These are phyloP conservation scores for Xanthia togata DNA, from an alignment of 2,888 invertebrate genomes.

Conservation along the genomic window DNA sequence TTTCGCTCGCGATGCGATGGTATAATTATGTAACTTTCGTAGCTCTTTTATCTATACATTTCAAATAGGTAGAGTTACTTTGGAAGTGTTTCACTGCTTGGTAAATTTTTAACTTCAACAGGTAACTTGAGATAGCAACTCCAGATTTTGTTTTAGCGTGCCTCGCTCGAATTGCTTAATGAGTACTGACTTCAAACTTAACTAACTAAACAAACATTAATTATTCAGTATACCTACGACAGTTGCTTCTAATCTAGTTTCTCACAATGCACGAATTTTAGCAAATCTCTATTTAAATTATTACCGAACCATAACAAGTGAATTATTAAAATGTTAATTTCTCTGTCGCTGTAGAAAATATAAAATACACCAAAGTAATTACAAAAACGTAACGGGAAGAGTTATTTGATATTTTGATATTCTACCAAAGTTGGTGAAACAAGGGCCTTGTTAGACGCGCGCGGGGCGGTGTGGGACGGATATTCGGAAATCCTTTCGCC, in stretches of 20 bases:
- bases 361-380: slow-evolving; percentile 64
- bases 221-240: slow-evolving; percentile 30
- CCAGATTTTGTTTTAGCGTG: slow-evolving; percentile 35
- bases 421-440: slow-evolving; percentile 70
- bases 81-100: slow-evolving; percentile 17
- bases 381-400: slow-evolving; percentile 60
- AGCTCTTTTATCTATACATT: slow-evolving; percentile 22
- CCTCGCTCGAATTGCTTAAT: slow-evolving; percentile 27
- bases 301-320: slow-evolving; percentile 54
- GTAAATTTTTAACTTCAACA: slow-evolving; percentile 34
- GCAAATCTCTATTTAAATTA: slow-evolving; percentile 47
- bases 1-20: slow-evolving; percentile 19
- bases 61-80: slow-evolving; percentile 32
- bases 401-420: slow-evolving; percentile 71
- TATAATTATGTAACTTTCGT: slow-evolving; percentile 49
- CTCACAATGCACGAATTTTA: slow-evolving; percentile 35
- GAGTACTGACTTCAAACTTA: slow-evolving; percentile 33
- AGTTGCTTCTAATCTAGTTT: slow-evolving; percentile 40
- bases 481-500: slow-evolving; percentile 71
- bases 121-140: slow-evolving; percentile 33
- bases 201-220: slow-evolving; percentile 29
- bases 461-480: slow-evolving; percentile 20
- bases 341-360: slow-evolving; percentile 60
- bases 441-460: slow-evolving; percentile 70
- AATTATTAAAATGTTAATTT: slow-evolving; percentile 67